phyloP scores from a whole-genome alignment of 2,888 invertebrate species.

The Amiota communis region DNA sequence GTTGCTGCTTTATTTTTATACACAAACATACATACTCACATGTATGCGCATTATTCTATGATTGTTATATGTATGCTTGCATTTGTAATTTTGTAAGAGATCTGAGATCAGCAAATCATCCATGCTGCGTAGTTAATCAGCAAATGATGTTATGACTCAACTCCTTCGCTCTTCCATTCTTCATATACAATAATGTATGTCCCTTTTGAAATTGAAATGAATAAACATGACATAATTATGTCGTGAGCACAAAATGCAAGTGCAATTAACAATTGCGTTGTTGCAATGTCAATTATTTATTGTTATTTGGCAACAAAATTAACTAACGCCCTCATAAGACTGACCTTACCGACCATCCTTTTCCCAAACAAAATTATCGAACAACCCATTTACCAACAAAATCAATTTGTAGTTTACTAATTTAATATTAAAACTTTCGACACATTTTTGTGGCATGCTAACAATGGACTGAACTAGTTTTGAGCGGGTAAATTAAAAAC shows the following conservation, averaged over 20 bases:
- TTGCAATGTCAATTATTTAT: conserved; percentile 23
- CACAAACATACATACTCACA: neutral
- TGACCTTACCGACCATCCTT: neutral
- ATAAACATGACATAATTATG: conserved; percentile 26
- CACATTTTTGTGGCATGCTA: conserved; percentile 10
- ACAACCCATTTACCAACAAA: conserved; percentile 8
- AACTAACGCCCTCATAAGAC: neutral
- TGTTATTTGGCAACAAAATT: conserved; percentile 21
- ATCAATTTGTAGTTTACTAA: conserved; percentile 26
- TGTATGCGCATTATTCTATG: neutral
- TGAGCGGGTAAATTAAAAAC: neutral
- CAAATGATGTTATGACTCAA: neutral
- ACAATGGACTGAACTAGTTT: neutral
- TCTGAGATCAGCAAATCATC: conserved; percentile 39
- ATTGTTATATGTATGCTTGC: too few species aligned
- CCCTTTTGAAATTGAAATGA: conserved; percentile 18
- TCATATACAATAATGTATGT: neutral
- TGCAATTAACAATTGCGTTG: neutral
- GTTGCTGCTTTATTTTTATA: too few species aligned
- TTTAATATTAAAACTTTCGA: conserved; percentile 29
- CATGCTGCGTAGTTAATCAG: conserved; percentile 39
- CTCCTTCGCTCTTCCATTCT: conserved; percentile 1
- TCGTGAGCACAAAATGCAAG: conserved; percentile 11
- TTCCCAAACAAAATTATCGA: neutral
- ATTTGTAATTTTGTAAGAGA: conserved; percentile 31